Conservation (phyloP, 2,113 vertebrate species). For the Passerina amoena region DNA sequence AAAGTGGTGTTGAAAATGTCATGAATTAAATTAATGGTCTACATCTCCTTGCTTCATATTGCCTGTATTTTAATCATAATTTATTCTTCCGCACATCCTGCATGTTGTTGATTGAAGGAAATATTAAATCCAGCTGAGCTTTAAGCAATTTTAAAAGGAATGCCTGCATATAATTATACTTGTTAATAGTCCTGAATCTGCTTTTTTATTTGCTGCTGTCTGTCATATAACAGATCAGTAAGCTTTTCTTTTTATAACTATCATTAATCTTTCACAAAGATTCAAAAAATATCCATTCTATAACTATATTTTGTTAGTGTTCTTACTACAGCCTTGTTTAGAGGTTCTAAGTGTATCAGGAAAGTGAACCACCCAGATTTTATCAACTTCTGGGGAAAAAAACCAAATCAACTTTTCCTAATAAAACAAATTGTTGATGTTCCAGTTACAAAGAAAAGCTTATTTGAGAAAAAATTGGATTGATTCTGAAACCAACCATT, state of each 20-base stretch:
- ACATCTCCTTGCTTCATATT: slow-evolving; percentile 56
- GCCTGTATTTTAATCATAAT: slow-evolving; percentile 67
- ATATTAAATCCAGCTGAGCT: slow-evolving; percentile 68
- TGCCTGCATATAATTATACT: slow-evolving; percentile 64
- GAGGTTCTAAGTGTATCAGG: not conserved
- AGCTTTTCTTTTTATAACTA: slow-evolving; percentile 33
- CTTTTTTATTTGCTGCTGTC: slow-evolving; percentile 55
- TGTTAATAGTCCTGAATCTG: slow-evolving; percentile 57
- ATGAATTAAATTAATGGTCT: slow-evolving; percentile 68
- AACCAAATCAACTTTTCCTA: not conserved
- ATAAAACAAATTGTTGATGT: not conserved
- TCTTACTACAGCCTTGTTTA: not conserved
- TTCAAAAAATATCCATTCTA: not conserved
- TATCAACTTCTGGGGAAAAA: not conserved
- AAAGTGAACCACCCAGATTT: not conserved
- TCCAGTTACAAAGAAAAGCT: not conserved
- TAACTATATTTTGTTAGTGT: not conserved
- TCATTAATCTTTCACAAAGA: slow-evolving; percentile 38
- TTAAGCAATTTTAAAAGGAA: slow-evolving; percentile 63
- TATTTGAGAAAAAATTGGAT: not conserved
- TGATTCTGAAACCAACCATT: not conserved
- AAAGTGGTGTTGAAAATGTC: slow-evolving; percentile 65
- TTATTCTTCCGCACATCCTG: slow-evolving; percentile 66
- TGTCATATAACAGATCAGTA: slow-evolving; percentile 41
- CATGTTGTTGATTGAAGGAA: slow-evolving; percentile 65